phyloP scores from a whole-genome alignment of 1,140 invertebrate genomes.

The Neotoxoptera formosana region DNA sequence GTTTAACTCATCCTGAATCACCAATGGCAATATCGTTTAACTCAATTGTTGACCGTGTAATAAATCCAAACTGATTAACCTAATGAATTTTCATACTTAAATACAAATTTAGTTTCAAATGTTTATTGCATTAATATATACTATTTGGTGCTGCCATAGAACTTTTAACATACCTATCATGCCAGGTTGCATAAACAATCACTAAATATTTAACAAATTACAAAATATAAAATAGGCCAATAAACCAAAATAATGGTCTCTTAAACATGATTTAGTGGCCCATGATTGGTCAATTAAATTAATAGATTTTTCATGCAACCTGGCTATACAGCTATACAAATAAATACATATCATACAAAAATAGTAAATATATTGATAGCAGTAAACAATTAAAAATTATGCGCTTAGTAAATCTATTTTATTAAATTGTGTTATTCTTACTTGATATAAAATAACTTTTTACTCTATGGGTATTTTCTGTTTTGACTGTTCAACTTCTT shows the following conservation, averaged over 20 bases:
- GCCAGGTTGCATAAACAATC: no score
- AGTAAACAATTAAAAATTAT: not conserved
- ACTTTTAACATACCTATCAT: not conserved
- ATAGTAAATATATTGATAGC: no score
- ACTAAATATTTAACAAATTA: no score
- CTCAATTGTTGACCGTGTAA: slow-evolving; percentile 43
- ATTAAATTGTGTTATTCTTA: not conserved
- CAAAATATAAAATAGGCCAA: no score
- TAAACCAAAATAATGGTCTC: no score
- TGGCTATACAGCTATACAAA: not conserved
- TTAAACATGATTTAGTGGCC: no score
- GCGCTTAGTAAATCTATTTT: not conserved
- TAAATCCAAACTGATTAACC: slow-evolving; percentile 31
- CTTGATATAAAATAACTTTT: not conserved
- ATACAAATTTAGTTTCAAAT: not conserved
- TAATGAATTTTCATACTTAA: not conserved
- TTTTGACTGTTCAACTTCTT: slow-evolving; percentile 5
- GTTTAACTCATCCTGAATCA: slow-evolving; percentile 45
- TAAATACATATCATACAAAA: not conserved
- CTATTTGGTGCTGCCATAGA: not conserved
- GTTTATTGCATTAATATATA: slow-evolving; percentile 3
- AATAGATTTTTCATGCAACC: no score
- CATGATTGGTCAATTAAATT: no score
- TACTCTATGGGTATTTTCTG: slow-evolving; percentile 10
- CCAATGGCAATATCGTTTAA: slow-evolving; percentile 40